Base-by-base conservation (phyloP, 1,140 invertebrate genomes). In the Thaumatotibia leucotreta region DNA sequence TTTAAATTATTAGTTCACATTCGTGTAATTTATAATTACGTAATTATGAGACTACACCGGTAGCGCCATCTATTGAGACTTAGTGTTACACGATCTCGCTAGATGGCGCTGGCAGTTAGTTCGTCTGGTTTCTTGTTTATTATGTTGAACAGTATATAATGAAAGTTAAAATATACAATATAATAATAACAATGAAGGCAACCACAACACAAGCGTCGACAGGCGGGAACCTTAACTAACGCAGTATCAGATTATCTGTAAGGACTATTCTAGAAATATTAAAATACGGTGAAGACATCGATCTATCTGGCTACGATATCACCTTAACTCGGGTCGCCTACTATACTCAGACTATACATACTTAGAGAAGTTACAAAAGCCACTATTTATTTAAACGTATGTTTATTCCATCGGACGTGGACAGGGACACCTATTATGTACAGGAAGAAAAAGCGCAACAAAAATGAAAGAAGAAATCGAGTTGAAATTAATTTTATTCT, bases 241-340 rank as follows among this genome's bases (percentile, higher is more conserved):
- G 52, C 52, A 27, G 52, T 65, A 49, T 64, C 35, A n/a, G 62
- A 58, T 67, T 65, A 66, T 29, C 66, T 33, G 14, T 61, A 68
- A 64, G 31, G 71, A 61, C 70, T 75, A 75, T 75, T 79, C 82
- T 86, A 66, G 76, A 88, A 81, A 83, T 86, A 84, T 87, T 87
- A 81, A 86, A 87, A 85, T 86, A 86, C 81, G 70, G 74, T 83
- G 81, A 86, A 88, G 83, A 89, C 84, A 89, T 86, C 80, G 75
- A 87, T 77, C 80, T 89, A 87, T 82, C 70, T 73, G 69, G 72
- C 82, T 83, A 83, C 74, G 66, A 75, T 81, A 83, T 82, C 82
- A 80, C 75, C 76, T 84, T 76, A 82, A 63, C 66, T 61, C 70
- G 49, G 65, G 64, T 70, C 65, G 64, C 72, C 76, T 79, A 85